Evolutionary conservation across 2,113 vertebrate genomes (phyloP).

Genomic region (Xenopus laevis): DNA sequence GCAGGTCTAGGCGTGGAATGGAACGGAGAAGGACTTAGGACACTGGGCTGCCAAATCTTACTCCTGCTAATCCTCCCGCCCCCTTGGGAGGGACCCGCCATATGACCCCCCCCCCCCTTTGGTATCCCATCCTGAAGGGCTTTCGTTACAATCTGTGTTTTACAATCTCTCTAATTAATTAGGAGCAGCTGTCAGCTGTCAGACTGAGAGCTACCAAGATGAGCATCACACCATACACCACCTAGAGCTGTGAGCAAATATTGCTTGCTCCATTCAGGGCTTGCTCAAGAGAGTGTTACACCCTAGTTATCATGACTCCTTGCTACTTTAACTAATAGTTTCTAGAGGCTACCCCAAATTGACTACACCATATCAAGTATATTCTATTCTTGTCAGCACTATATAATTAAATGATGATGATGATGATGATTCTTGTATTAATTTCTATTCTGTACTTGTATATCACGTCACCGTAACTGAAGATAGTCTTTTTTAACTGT

Average conservation of each 20-base stretch:
- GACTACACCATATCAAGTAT: not conserved
- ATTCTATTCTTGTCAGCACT: slow-evolving; percentile 7
- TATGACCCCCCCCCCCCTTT: slow-evolving; percentile 25
- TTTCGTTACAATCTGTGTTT: slow-evolving; percentile 36
- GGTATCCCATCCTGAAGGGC: slow-evolving; percentile 16
- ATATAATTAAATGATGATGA: too few species aligned
- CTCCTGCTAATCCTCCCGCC: slow-evolving; percentile 26
- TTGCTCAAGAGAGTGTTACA: not conserved
- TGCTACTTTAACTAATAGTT: not conserved
- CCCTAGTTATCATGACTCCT: not conserved
- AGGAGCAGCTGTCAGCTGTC: slow-evolving; percentile 42
- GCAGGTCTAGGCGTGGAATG: not conserved
- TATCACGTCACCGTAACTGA: too few species aligned
- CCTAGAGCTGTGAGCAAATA: not conserved
- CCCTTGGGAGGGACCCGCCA: slow-evolving; percentile 7
- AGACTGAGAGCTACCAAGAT: slow-evolving; percentile 25
- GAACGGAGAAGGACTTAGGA: not conserved
- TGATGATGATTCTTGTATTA: too few species aligned
- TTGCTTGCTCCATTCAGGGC: not conserved
- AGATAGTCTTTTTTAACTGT: too few species aligned
- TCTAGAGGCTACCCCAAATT: not conserved
- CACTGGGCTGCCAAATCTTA: slow-evolving; percentile 21
- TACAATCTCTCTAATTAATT: slow-evolving; percentile 42
- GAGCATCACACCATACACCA: slow-evolving; percentile 1
- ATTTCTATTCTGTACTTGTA: not conserved